Conservation (phyloP, 2,113 vertebrate genomes). For the Artemisiospiza belli region DNA sequence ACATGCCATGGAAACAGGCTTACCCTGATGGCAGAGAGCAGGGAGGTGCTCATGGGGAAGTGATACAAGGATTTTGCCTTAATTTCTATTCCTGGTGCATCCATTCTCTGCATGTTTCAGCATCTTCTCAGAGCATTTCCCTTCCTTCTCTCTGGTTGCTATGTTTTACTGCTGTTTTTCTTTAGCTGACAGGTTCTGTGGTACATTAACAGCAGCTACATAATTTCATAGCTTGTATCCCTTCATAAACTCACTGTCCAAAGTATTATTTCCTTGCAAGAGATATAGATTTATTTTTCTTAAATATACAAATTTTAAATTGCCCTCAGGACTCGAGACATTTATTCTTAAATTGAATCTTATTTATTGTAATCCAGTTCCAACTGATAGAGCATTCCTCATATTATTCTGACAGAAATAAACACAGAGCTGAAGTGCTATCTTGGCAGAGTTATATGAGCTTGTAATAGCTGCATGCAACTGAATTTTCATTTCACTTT, state of each 20-base stretch:
- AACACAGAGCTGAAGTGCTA: background rate
- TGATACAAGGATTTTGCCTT: background rate
- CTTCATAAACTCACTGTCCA: constrained; percentile 14
- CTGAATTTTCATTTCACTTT: background rate
- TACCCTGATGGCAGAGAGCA: background rate
- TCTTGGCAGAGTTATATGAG: constrained; percentile 3
- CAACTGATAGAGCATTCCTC: constrained; percentile 21
- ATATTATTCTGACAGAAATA: constrained; percentile 33
- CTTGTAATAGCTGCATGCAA: background rate
- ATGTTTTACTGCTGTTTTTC: background rate
- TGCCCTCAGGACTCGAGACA: constrained; percentile 7
- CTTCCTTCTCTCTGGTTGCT: background rate
- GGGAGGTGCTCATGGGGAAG: background rate
- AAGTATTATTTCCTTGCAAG: constrained; percentile 3
- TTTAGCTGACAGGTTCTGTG: background rate
- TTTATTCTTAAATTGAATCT: constrained; percentile 53
- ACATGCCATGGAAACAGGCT: background rate
- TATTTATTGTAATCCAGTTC: constrained; percentile 44
- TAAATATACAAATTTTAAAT: constrained; percentile 52
- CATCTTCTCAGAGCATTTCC: background rate
- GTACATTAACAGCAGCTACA: background rate
- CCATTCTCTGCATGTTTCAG: background rate
- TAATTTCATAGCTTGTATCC: constrained; percentile 22
- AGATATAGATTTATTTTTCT: constrained; percentile 31
- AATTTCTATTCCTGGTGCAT: background rate